Conservation (phyloP, 1,140 invertebrate species). For the Cepaea nemoralis region DNA sequence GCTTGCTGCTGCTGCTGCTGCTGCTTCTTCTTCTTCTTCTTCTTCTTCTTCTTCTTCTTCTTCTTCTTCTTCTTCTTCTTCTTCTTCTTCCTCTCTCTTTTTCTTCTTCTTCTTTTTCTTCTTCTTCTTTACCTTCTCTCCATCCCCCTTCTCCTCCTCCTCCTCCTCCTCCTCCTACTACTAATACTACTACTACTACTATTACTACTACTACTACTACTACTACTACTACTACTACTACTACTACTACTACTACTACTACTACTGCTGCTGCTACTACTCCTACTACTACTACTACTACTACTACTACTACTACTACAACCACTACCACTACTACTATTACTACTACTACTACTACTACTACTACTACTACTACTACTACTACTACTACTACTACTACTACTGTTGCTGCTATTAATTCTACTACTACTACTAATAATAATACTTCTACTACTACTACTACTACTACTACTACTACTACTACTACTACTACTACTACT, state of each 20-base stretch:
- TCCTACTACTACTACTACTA: constrained; percentile 28
- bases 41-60: not conserved
- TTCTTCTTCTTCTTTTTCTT: not conserved
- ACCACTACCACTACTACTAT: constrained; percentile 28
- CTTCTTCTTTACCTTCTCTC: not conserved
- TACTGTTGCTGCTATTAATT: constrained; percentile 30
- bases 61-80: not conserved
- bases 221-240: constrained; percentile 39
- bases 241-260: constrained; percentile 24
- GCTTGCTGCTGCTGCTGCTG: too few species aligned
- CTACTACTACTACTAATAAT: constrained; percentile 20
- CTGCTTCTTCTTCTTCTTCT: not conserved
- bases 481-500: constrained; percentile 31
- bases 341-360: constrained; percentile 39
- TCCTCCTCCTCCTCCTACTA: not conserved
- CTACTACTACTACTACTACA: constrained; percentile 16
- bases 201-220: constrained; percentile 28
- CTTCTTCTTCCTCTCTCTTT: too few species aligned
- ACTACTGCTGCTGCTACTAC: constrained; percentile 30
- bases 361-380: constrained; percentile 19
- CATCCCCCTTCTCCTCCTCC: not conserved
- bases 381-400: constrained; percentile 35
- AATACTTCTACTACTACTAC: constrained; percentile 29
- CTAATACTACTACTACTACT: constrained; percentile 14
- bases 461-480: constrained; percentile 29